Conservation (phyloP, 1,140 invertebrate genomes). For the Gryon sp. region DNA sequence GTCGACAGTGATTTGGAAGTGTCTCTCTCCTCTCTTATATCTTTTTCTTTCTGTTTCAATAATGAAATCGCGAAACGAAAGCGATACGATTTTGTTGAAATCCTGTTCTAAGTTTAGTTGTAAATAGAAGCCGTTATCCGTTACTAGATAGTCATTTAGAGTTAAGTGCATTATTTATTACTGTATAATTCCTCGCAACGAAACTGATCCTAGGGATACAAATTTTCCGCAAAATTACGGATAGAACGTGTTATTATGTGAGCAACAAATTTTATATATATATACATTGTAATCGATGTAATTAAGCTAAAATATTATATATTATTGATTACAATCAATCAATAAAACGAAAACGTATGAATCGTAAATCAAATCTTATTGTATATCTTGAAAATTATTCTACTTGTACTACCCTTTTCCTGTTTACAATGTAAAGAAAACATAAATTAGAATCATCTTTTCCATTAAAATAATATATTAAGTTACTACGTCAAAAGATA, state of each 20-base stretch:
- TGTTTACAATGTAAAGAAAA: no score
- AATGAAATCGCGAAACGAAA: constrained; percentile 29
- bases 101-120: constrained; percentile 39
- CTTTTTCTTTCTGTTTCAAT: no score
- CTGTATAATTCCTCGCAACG: constrained; percentile 68
- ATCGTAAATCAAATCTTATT: no score
- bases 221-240: not conserved
- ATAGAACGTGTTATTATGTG: constrained; percentile 23
- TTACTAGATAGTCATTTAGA: constrained; percentile 52
- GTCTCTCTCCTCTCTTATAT: no score
- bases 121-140: constrained; percentile 39
- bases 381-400: no score
- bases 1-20: constrained; percentile 39
- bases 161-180: constrained; percentile 68
- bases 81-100: constrained; percentile 26
- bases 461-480: no score
- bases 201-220: not conserved
- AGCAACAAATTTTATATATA: constrained; percentile 44
- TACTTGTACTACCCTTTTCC: no score
- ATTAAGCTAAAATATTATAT: constrained; percentile 28
- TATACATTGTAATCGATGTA: constrained; percentile 31
- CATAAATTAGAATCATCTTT: no score
- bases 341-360: constrained; percentile 17
- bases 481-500: not conserved
- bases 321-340: constrained; percentile 5